phyloP scores from a whole-genome alignment of 2,797 vertebrate species.

The Emydoidea blandingii region DNA sequence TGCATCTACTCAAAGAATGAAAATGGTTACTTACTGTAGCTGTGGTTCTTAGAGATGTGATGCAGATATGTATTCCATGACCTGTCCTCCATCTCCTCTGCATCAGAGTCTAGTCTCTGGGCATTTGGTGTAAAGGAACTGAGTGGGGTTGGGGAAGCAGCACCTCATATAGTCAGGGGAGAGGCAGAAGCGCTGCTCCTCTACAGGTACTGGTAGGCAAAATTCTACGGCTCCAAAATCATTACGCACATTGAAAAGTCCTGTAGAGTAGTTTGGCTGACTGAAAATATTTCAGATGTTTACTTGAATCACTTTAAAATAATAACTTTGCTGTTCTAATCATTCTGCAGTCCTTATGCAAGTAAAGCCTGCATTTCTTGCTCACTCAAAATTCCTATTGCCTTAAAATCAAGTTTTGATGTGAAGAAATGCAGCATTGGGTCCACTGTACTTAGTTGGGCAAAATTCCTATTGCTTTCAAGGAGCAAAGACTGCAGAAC shows the following conservation, averaged over 20 bases:
- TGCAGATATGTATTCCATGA: background rate
- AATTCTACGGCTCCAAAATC: background rate
- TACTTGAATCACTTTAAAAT: background rate
- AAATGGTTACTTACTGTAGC: background rate
- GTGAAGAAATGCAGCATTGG: background rate
- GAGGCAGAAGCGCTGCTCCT: background rate
- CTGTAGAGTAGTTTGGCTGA: background rate
- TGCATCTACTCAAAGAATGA: background rate
- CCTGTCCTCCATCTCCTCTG: background rate
- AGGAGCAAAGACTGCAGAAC: background rate
- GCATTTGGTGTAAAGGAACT: background rate
- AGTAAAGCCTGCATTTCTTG: background rate
- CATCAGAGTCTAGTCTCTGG: background rate
- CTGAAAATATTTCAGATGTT: constrained; percentile 8
- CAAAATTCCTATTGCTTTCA: background rate
- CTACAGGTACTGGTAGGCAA: background rate
- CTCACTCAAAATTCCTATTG: background rate
- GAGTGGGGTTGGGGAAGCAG: background rate
- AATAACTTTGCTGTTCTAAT: background rate
- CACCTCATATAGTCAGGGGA: background rate
- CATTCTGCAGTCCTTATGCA: background rate
- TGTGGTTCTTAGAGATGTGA: background rate
- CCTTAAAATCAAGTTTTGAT: background rate
- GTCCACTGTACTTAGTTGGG: background rate
- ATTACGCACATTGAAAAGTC: background rate